Base-by-base conservation (phyloP, 1,140 invertebrate species). In the Chelonus insularis region DNA sequence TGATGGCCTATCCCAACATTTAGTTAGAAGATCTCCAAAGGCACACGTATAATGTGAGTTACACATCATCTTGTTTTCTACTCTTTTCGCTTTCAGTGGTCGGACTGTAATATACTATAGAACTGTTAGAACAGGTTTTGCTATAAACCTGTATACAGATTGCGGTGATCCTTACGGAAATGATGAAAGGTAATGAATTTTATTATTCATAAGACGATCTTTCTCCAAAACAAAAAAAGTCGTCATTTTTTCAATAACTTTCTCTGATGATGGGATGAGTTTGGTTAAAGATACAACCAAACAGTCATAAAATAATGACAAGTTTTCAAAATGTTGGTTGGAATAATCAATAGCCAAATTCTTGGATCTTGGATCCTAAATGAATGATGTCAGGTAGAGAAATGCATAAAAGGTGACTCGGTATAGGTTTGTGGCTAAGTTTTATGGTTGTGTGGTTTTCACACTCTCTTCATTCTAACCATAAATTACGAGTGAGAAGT, bases 401-500 rank as follows among this genome's bases (percentile, higher is more conserved):
- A 25, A 63, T 63, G 58, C 58, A 63, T 47, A n/a, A 18, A 18
- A 39, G 59, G 60, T 39, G 43, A 36, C 9, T 21, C 16, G 20
- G 6, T 57, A 65, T 60, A 51, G 62, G 54, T 61, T 68, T 75
- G 73, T 65, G 72, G 73, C 64, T 55, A 51, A 68, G 65, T 14
- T 73, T 73, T 69, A 72, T 57, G 64, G 47, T 65, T 41, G 14
- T 75, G 72, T 47, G 73, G 73, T 75, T 75, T 73, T 65, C 59
- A 62, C 64, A 62, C 66, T 69, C 58, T 57, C 60, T 66, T 65
- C 55, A 41, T 56, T 50, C 21, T 12, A 48, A n/a, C 36, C 69
- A 64, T 73, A 74, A 74, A 73, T 75, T 64, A 57, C 3, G 56
- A 21, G 50, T 32, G 52, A 43, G n/a, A n/a, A n/a, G n/a, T n/a